A percentile compares a stretch with the other conserved stretches of the same genome.
Conservation (phyloP, 1,140 invertebrate genomes). For the Mesaphorura yosii region DNA sequence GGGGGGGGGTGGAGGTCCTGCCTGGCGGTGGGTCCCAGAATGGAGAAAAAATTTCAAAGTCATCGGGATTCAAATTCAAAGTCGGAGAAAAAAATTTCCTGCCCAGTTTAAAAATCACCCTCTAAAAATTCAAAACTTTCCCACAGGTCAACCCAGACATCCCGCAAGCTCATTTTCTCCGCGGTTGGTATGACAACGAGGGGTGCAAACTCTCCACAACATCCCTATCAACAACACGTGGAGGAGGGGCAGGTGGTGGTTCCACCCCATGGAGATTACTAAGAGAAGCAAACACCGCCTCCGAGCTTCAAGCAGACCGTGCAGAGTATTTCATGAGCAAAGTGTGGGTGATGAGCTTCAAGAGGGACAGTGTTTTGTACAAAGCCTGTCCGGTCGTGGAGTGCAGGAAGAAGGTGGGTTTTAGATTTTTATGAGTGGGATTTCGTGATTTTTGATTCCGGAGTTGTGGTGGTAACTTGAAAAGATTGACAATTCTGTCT, state of each 20-base stretch:
- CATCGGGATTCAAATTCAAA: too few species aligned
- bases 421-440: background rate
- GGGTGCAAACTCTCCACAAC: constrained; percentile 48
- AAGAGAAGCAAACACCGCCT: constrained; percentile 53
- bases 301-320: constrained; percentile 54
- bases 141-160: constrained; percentile 79
- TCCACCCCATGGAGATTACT: constrained; percentile 49
- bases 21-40: too few species aligned
- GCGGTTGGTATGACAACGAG: constrained; percentile 79
- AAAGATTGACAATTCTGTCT: constrained; percentile 14
- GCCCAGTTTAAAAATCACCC: too few species aligned
- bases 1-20: too few species aligned
- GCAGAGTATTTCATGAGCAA: constrained; percentile 65
- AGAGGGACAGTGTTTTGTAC: constrained; percentile 71
- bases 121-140: background rate
- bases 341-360: constrained; percentile 54
- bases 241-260: constrained; percentile 23
- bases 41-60: too few species aligned
- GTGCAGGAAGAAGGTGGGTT: constrained; percentile 81
- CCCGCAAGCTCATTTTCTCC: constrained; percentile 66
- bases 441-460: constrained; percentile 6
- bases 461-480: too few species aligned
- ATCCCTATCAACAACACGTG: constrained; percentile 47
- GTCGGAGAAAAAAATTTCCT: too few species aligned
- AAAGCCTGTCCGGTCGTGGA: constrained; percentile 71